A percentile compares a stretch with the other conserved stretches of the same genome.
These are phyloP conservation scores for Hyperoplus immaculatus DNA, from an alignment of 2,797 vertebrate genomes.

Conservation along the genomic window DNA sequence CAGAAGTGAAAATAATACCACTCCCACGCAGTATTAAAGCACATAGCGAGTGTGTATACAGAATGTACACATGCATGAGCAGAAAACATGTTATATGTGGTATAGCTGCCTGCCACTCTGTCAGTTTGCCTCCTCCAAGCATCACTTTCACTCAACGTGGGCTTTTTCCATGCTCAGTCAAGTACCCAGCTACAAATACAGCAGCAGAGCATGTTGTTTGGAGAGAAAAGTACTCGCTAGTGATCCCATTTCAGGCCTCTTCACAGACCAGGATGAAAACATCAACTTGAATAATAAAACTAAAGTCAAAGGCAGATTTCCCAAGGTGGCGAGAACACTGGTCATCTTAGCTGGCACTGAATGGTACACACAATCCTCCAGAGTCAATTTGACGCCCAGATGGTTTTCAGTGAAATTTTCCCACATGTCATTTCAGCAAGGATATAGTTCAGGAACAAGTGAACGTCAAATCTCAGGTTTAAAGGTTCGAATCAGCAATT, in stretches of 20 bases:
- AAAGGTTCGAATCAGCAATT: constrained; percentile 3
- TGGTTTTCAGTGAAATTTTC: constrained; percentile 53
- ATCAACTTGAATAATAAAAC: constrained; percentile 51
- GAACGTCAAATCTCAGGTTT: constrained; percentile 38
- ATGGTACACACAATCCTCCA: constrained; percentile 30
- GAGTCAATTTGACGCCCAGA: constrained; percentile 57
- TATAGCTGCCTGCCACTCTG: constrained; percentile 45
- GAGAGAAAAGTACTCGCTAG: constrained; percentile 34
- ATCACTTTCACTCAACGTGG: constrained; percentile 34
- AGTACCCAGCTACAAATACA: constrained; percentile 30
- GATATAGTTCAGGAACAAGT: constrained; percentile 27
- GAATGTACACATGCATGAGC: constrained; percentile 34
- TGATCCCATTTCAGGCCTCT: constrained; percentile 42
- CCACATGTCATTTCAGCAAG: constrained; percentile 41
- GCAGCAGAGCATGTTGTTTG: constrained; percentile 28
- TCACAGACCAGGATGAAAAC: constrained; percentile 44
- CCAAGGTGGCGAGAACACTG: constrained; percentile 49
- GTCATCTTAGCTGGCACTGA: constrained; percentile 47
- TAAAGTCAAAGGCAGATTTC: constrained; percentile 64
- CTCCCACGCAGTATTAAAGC: constrained; percentile 69
- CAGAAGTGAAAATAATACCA: constrained; percentile 70
- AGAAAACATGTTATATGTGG: constrained; percentile 35
- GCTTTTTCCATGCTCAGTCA: constrained; percentile 42
- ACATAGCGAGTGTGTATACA: constrained; percentile 45
- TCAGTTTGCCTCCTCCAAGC: constrained; percentile 35